phyloP scores from a whole-genome alignment of 2,113 vertebrate genomes.

The Cyanoderma ruficeps region DNA sequence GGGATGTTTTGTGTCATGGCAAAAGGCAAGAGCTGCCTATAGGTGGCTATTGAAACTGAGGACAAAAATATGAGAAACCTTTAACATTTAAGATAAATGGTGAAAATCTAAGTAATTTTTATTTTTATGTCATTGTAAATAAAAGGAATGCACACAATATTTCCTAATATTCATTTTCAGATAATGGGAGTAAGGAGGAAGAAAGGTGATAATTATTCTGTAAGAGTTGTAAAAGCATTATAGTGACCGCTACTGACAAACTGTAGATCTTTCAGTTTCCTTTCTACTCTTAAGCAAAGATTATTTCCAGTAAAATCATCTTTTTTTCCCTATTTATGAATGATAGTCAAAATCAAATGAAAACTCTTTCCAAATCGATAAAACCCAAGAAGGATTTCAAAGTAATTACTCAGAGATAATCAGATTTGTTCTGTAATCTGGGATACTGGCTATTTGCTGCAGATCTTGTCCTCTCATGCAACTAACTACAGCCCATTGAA shows the following conservation, averaged over 20 bases:
- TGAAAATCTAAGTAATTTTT: background rate
- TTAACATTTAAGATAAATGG: background rate
- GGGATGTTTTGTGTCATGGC: background rate
- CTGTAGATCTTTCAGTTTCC: background rate
- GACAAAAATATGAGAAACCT: background rate
- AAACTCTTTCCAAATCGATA: background rate
- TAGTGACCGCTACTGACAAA: background rate
- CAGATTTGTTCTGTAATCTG: background rate
- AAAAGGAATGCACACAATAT: background rate
- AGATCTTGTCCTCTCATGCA: background rate
- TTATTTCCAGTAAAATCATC: background rate
- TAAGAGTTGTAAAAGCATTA: background rate
- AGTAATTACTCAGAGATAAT: background rate
- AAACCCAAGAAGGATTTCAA: background rate
- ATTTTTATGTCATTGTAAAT: background rate
- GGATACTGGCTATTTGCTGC: background rate
- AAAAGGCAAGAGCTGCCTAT: background rate
- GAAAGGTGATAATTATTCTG: background rate
- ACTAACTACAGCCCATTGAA: background rate
- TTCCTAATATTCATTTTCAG: background rate
- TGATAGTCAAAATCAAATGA: background rate
- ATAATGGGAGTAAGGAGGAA: background rate
- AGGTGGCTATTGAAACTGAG: background rate
- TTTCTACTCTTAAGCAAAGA: background rate
- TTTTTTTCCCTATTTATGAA: background rate